Evolutionary conservation across 2,113 vertebrate genomes (phyloP).

Genomic region (Albula glossodonta): DNA sequence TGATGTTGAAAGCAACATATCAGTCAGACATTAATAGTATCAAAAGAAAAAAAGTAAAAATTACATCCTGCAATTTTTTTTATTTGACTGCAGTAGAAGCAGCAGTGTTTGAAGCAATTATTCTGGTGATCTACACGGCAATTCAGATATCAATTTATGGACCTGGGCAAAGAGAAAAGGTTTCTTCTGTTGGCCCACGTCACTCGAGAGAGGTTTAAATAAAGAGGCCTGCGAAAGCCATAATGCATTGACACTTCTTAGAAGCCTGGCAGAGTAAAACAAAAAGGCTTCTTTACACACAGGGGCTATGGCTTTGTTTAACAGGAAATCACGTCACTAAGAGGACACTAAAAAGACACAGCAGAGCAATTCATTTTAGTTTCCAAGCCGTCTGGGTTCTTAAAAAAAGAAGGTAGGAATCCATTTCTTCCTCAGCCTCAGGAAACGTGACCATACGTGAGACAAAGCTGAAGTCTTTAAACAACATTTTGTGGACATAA

Average conservation of each 20-base stretch:
- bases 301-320: conserved; percentile 24
- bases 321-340: conserved; percentile 14
- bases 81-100: conserved; percentile 11
- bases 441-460: background rate
- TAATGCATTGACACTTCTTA: background rate
- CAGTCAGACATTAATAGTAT: background rate
- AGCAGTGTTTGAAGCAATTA: conserved; percentile 3
- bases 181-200: background rate
- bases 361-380: background rate
- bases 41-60: background rate
- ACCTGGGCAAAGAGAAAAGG: conserved; percentile 14
- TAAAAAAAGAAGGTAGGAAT: background rate
- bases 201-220: conserved; percentile 5
- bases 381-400: background rate
- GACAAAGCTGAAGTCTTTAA: background rate
- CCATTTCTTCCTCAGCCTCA: background rate
- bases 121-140: conserved; percentile 7
- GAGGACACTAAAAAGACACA: background rate
- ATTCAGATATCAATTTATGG: background rate
- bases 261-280: conserved; percentile 7
- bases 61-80: conserved; percentile 4
- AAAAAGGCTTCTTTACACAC: conserved; percentile 2
- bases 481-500: background rate
- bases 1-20: background rate
- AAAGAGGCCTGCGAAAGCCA: background rate